These are phyloP conservation scores for Pavo muticus DNA, from an alignment of 2,113 vertebrate species.

Conservation along the genomic window DNA sequence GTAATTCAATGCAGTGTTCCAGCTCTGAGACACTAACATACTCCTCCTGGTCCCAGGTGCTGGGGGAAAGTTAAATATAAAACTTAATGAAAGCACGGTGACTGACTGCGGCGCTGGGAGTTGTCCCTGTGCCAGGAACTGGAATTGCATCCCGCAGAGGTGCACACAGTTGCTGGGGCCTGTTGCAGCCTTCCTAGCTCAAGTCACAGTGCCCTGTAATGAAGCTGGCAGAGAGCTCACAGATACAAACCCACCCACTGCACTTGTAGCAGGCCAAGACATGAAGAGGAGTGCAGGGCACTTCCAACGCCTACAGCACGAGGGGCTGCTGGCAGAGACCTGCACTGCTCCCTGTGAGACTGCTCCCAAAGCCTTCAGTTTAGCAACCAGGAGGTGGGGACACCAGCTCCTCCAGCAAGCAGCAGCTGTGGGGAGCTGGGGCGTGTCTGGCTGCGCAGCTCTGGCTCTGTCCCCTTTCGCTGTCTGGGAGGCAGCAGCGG, in stretches of 20 bases:
- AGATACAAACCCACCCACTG: not conserved
- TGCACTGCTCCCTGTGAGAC: not conserved
- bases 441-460: fast-evolving
- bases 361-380: not conserved
- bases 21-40: conserved; percentile 45
- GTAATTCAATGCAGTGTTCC: conserved; percentile 69
- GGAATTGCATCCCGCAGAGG: not conserved
- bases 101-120: not conserved
- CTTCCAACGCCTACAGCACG: not conserved
- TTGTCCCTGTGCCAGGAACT: conserved; percentile 20
- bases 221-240: not conserved
- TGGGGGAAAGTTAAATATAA: conserved; percentile 66
- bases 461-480: not conserved
- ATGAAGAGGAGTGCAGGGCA: fast-evolving
- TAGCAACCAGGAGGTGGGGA: not conserved
- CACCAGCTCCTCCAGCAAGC: not conserved
- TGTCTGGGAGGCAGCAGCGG: not conserved
- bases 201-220: not conserved
- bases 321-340: fast-evolving
- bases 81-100: conserved; percentile 61
- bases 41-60: conserved; percentile 54
- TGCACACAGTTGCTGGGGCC: not conserved
- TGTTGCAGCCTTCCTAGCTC: not conserved
- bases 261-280: not conserved
- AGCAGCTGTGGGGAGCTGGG: not conserved